Percentiles rank a stretch among this genome's conserved stretches.
phyloP scores from a whole-genome alignment of 2,797 vertebrate genomes.

The Gephyroberyx darwinii region DNA sequence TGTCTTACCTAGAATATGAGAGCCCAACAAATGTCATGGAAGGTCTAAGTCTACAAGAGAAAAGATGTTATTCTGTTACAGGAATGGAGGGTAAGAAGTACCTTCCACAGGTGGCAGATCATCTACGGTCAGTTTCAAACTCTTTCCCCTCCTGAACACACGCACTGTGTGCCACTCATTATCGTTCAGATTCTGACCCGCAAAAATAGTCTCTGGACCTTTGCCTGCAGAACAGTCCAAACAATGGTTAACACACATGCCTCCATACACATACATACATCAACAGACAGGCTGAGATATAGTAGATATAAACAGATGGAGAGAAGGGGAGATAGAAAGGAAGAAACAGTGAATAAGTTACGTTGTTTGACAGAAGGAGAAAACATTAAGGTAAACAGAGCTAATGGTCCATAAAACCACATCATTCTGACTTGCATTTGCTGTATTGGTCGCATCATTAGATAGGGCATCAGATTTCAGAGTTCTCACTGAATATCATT shows the following conservation, averaged over 20 bases:
- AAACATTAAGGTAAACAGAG: conserved; percentile 61
- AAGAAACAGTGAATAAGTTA: conserved; percentile 42
- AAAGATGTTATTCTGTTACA: conserved; percentile 10
- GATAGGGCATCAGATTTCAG: conserved; percentile 32
- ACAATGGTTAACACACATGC: conserved; percentile 80
- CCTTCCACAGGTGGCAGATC: conserved; percentile 95
- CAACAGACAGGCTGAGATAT: conserved; percentile 49
- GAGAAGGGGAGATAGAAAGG: conserved; percentile 23
- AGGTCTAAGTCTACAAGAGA: conserved; percentile 10
- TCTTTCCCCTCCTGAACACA: conserved; percentile 96
- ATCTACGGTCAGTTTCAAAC: conserved; percentile 96
- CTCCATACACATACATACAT: conserved; percentile 24
- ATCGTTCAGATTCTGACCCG: conserved; percentile 99
- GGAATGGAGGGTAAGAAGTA: conserved; percentile 63
- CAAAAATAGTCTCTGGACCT: conserved; percentile 98
- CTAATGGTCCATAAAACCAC: conserved; percentile 65
- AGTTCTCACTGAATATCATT: conserved; percentile 40
- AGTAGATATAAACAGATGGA: conserved; percentile 26
- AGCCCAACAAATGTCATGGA: not conserved
- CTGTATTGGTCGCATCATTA: conserved; percentile 58
- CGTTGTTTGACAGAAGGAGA: conserved; percentile 59
- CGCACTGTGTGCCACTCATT: conserved; percentile 99
- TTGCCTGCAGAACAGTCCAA: conserved; percentile 99
- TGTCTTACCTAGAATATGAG: conserved; percentile 43
- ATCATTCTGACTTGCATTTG: conserved; percentile 69